These are phyloP conservation scores for Melanotaenia duboulayi DNA, from an alignment of 2,113 vertebrate genomes.

Conservation along the genomic window DNA sequence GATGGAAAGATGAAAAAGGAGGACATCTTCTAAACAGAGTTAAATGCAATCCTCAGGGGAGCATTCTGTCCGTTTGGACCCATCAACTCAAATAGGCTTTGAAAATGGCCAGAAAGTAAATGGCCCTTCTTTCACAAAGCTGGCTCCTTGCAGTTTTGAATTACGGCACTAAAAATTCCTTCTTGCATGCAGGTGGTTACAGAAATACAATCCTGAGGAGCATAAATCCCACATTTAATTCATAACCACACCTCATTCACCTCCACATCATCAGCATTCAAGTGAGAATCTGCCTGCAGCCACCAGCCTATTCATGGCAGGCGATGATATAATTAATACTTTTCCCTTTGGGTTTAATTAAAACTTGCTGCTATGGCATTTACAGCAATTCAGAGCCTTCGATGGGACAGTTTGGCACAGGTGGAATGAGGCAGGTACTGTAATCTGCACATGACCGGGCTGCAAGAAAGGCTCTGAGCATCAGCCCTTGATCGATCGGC, in stretches of 20 bases:
- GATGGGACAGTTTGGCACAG: conserved; percentile 44
- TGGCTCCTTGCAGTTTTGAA: conserved; percentile 31
- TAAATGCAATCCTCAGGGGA: conserved; percentile 26
- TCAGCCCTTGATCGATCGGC: conserved; percentile 46
- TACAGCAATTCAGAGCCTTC: conserved; percentile 50
- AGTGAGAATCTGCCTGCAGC: conserved; percentile 61
- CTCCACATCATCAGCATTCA: conserved; percentile 69
- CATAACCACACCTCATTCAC: conserved; percentile 54
- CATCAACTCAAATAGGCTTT: conserved; percentile 24
- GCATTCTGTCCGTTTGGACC: conserved; percentile 6
- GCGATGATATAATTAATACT: conserved; percentile 78
- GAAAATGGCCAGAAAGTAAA: conserved; percentile 50
- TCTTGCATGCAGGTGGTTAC: conserved; percentile 26
- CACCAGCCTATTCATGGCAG: conserved; percentile 63
- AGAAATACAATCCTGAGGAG: conserved; percentile 54
- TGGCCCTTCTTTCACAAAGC: conserved; percentile 4
- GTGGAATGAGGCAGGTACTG: conserved; percentile 61
- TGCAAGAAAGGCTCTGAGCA: not conserved
- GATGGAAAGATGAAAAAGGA: conserved; percentile 49
- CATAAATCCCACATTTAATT: conserved; percentile 57
- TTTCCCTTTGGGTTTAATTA: conserved; percentile 84
- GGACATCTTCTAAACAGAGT: conserved; percentile 39
- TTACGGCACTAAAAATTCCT: conserved; percentile 26
- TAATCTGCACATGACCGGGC: conserved; percentile 34
- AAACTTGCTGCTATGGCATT: conserved; percentile 73